phyloP scores from a whole-genome alignment of 1,140 invertebrate genomes.

The Plectrocnemia conspersa region DNA sequence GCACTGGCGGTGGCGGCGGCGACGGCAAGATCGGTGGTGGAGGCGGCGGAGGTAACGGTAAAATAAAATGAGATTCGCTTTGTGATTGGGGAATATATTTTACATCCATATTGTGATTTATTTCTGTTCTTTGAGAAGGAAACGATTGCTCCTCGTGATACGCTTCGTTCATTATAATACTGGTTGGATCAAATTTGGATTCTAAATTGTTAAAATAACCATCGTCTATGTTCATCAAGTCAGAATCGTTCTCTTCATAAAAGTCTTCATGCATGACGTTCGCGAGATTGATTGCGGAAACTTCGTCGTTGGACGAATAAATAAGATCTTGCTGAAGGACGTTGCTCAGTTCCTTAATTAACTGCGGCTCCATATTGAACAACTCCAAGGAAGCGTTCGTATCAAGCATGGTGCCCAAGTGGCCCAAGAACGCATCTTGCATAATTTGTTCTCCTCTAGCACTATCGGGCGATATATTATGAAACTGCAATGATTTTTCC shows the following conservation, averaged over 20 bases:
- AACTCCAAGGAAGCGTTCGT: constrained; percentile 27
- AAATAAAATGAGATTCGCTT: no score
- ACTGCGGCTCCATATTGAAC: constrained; percentile 32
- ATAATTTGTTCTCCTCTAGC: constrained; percentile 29
- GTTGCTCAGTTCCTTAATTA: constrained; percentile 30
- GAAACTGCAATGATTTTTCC: constrained; percentile 28
- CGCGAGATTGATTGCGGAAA: constrained; percentile 17
- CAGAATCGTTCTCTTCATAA: constrained; percentile 3
- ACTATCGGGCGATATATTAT: constrained; percentile 24
- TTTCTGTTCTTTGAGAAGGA: no score
- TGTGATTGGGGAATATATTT: no score
- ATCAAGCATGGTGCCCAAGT: constrained; percentile 31
- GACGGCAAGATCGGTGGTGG: no score
- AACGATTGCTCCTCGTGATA: no score
- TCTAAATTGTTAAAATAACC: neutral
- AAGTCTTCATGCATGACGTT: constrained; percentile 18
- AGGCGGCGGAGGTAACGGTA: no score
- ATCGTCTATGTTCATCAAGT: no score
- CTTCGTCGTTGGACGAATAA: constrained; percentile 21
- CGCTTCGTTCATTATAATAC: no score
- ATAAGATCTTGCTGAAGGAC: constrained; percentile 31
- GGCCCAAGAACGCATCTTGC: constrained; percentile 31
- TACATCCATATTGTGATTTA: no score
- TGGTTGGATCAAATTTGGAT: neutral
- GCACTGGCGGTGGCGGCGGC: no score